Evolutionary conservation across 1,140 invertebrate genomes (phyloP).

Genomic region (Drosophila burlai): DNA sequence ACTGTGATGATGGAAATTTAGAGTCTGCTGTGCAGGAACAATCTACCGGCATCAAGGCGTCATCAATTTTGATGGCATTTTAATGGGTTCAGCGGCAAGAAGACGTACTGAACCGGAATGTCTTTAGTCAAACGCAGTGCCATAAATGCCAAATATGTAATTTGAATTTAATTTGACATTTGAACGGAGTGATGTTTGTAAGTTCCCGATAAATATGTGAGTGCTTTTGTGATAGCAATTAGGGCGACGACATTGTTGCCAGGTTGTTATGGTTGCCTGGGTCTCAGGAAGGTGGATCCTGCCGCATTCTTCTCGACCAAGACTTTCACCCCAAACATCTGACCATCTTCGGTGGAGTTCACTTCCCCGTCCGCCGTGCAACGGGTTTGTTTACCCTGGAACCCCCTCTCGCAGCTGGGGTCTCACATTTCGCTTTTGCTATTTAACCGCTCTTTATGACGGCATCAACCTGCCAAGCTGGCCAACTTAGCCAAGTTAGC

Average conservation of each 20-base stretch:
- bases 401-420: slow-evolving; percentile 3
- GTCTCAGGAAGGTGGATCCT: slow-evolving; percentile 8
- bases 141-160: slow-evolving; percentile 74
- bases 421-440: slow-evolving; percentile 66
- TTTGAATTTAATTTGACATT: slow-evolving; percentile 80
- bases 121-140: slow-evolving; percentile 9
- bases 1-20: slow-evolving; percentile 57
- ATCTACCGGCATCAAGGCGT: slow-evolving; percentile 26
- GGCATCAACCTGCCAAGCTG: slow-evolving; percentile 33
- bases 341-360: slow-evolving; percentile 25
- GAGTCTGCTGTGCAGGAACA: slow-evolving; percentile 34
- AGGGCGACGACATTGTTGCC: slow-evolving; percentile 30
- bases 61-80: slow-evolving; percentile 78
- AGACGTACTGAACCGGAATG: slow-evolving; percentile 16
- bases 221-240: slow-evolving; percentile 39
- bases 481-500: slow-evolving; percentile 8
- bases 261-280: slow-evolving; percentile 1
- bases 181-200: slow-evolving; percentile 13
- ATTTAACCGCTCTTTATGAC: slow-evolving; percentile 58
- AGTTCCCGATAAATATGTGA: too few relatives aligned
- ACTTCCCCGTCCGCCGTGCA: slow-evolving; percentile 24
- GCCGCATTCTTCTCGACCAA: slow-evolving; percentile 6
- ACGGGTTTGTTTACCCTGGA: slow-evolving; percentile 45
- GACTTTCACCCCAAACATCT: slow-evolving; percentile 19
- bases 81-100: slow-evolving; percentile 57